Evolutionary conservation across 2,113 vertebrate genomes (phyloP).

Genomic region (Macroglossus sobrinus): DNA sequence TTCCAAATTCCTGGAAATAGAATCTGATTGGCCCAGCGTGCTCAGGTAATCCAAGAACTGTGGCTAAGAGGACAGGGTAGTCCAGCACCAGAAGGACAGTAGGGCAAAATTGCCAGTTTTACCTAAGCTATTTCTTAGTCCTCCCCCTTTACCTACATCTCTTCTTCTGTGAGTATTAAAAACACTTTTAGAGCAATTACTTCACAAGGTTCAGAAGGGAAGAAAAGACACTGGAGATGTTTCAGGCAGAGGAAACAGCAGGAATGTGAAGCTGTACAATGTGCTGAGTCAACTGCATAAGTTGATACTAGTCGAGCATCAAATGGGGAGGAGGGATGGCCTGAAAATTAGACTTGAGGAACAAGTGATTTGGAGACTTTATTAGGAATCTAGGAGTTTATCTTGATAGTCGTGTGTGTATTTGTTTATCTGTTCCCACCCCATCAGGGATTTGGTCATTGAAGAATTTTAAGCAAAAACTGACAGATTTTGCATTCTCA

Average conservation of each 20-base stretch:
- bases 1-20: neutral
- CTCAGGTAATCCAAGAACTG: neutral
- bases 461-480: conserved; percentile 4
- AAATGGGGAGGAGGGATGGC: neutral
- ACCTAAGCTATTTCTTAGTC: neutral
- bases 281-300: neutral
- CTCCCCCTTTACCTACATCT: neutral
- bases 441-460: neutral
- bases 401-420: neutral
- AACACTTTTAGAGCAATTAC: neutral
- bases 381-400: neutral
- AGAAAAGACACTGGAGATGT: neutral
- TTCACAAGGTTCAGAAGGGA: neutral
- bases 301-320: neutral
- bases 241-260: neutral
- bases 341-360: neutral
- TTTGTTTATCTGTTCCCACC: neutral
- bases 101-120: neutral
- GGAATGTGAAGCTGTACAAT: neutral
- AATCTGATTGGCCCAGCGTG: neutral
- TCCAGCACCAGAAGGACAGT: neutral
- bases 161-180: neutral
- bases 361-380: neutral
- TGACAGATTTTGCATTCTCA: neutral
- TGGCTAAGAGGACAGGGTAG: neutral